These are phyloP conservation scores for Camponotus pennsylvanicus DNA, from an alignment of 1,140 invertebrate genomes.

Conservation along the genomic window DNA sequence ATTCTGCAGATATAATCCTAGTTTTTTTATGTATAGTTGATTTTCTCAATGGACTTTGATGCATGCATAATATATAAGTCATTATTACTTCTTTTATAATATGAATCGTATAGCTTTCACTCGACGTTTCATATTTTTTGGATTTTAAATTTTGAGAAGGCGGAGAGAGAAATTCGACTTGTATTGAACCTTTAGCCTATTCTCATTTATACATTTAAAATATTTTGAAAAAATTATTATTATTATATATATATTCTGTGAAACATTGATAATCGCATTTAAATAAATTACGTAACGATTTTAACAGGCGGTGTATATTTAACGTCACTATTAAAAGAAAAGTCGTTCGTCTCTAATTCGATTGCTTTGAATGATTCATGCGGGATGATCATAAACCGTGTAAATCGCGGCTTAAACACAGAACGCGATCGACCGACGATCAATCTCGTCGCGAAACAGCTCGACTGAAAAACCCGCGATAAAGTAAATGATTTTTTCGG, in stretches of 20 bases:
- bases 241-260: neutral
- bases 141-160: no score
- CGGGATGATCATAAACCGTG: slow-evolving; percentile 34
- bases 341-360: neutral
- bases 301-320: neutral
- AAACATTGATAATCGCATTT: neutral
- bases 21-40: no score
- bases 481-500: slow-evolving; percentile 53
- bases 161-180: neutral
- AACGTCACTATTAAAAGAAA: neutral
- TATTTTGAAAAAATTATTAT: neutral
- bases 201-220: neutral
- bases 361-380: slow-evolving; percentile 38
- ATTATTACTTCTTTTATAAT: no score
- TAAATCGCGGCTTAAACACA: neutral
- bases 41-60: no score
- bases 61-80: no score
- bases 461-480: slow-evolving; percentile 38
- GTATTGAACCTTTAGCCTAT: neutral
- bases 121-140: no score
- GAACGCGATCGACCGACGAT: slow-evolving; percentile 26
- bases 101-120: no score
- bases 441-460: slow-evolving; percentile 23
- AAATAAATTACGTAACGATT: neutral
- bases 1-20: no score